These are phyloP conservation scores for Phalangium opilio DNA, from an alignment of 2,888 invertebrate genomes.

Conservation along the genomic window DNA sequence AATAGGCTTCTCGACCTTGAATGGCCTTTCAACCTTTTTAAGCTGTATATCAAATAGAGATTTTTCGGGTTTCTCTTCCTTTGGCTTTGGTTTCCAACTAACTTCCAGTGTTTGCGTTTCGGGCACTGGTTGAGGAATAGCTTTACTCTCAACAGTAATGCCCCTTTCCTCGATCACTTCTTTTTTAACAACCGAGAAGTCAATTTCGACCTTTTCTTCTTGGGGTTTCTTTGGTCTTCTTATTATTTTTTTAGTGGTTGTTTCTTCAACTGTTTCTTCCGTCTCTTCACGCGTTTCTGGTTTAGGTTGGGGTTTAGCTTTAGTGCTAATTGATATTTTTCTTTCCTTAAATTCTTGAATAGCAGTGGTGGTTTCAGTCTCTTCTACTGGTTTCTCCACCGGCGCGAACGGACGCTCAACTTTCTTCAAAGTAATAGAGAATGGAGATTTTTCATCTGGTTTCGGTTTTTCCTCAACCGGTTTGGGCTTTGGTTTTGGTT, in stretches of 20 bases:
- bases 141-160: neutral
- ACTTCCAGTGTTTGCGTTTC: neutral
- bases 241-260: too few species aligned
- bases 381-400: conserved; percentile 4
- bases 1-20: too few species aligned
- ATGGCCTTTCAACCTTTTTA: too few species aligned
- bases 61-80: neutral
- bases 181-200: neutral
- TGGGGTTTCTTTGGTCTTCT: neutral
- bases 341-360: conserved; percentile 5
- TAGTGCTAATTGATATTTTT: neutral
- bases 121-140: neutral
- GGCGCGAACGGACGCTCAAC: neutral
- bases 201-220: conserved; percentile 2
- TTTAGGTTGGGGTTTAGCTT: too few species aligned
- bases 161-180: neutral
- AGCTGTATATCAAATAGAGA: neutral
- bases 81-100: neutral
- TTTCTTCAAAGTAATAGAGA: conserved; percentile 2
- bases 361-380: conserved; percentile 2
- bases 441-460: neutral
- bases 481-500: conserved; percentile 1
- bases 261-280: too few species aligned
- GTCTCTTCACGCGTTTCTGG: too few species aligned
- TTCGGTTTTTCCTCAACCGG: conserved; percentile 1